Evolutionary conservation across 2,113 vertebrate species (phyloP), one percentile per base, ranked within the genome.

Genomic region (Pteronura brasiliensis): DNA sequence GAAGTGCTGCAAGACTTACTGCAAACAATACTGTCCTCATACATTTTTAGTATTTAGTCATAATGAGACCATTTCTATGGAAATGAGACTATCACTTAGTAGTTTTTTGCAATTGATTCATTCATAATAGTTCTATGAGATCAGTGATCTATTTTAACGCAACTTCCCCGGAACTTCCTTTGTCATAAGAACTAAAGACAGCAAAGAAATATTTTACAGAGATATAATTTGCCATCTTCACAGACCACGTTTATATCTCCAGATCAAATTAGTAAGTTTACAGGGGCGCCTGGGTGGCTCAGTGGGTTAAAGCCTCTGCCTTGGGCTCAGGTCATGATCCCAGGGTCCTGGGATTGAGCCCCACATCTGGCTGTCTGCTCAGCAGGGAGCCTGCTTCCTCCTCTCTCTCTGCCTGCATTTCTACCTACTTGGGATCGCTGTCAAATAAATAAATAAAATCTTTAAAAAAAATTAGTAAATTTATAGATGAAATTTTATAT

Each of bases 31-130:
- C 63, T 86, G 47, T 47, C 83, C 81, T 98, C 81, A 96, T 71
- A 89, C 49, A 95, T 96, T 97, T 95, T 97, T 93, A 92, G 42
- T 83, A 96, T 86, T 95, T 95, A 96, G 63, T 61, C 61, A 63
- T 95, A 97, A 96, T 97, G 88, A 97, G 74, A 20, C 67, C 74
- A 96, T 98, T 96, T 98, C 93, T 95, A 98, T 96, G 93, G 61
- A 98, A 97, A 98, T 97, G 55, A 95, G 90, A 31, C 21, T 25
- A 92, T 84, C 86, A 85, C 42, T 94, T 96, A 76, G 59, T 90
- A 79, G 79, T 85, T 95, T 49, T 82, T 25, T 81, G 49, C 47
- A 92, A 84, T 39, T 95, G 84, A 93, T 85, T 97, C 90, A 96
- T 90, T 97, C 71, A n/a, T 71, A 96, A 89, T 61, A 92, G 79